phyloP scores from a whole-genome alignment of 2,113 vertebrate species.

The Hepsetus odoe region DNA sequence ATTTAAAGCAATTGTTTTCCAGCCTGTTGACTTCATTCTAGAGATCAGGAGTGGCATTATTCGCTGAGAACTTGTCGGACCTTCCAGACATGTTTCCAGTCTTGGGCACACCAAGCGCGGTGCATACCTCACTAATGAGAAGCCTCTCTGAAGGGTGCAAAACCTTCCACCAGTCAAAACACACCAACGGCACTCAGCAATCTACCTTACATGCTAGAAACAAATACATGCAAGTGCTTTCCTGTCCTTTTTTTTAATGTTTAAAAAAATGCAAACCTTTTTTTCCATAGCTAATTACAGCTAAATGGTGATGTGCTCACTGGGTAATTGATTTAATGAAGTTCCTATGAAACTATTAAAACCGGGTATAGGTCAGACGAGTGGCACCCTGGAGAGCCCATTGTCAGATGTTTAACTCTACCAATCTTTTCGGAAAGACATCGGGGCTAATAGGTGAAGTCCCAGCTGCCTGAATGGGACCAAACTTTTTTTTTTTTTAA shows the following conservation, averaged over 20 bases:
- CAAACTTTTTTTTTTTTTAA: slow-evolving; percentile 31
- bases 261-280: slow-evolving; percentile 65
- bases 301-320: slow-evolving; percentile 86
- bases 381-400: slow-evolving; percentile 82
- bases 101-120: slow-evolving; percentile 17
- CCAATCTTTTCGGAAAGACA: slow-evolving; percentile 85
- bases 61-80: not conserved
- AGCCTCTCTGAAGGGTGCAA: slow-evolving; percentile 21
- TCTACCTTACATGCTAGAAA: slow-evolving; percentile 47
- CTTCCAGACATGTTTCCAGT: slow-evolving; percentile 1
- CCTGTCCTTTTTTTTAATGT: not conserved
- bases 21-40: slow-evolving; percentile 9
- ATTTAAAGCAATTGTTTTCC: slow-evolving; percentile 5
- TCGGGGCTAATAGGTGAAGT: slow-evolving; percentile 88
- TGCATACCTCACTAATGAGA: slow-evolving; percentile 42
- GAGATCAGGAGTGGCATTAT: slow-evolving; percentile 2
- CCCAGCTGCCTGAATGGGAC: slow-evolving; percentile 80
- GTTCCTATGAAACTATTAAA: slow-evolving; percentile 91
- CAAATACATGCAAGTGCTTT: slow-evolving; percentile 74
- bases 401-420: slow-evolving; percentile 88
- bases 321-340: slow-evolving; percentile 94
- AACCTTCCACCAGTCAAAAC: slow-evolving; percentile 20
- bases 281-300: slow-evolving; percentile 82
- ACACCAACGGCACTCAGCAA: not conserved
- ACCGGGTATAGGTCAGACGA: slow-evolving; percentile 85